phyloP scores from a whole-genome alignment of 2,888 invertebrate genomes.

The Ormyrus nitidulus region DNA sequence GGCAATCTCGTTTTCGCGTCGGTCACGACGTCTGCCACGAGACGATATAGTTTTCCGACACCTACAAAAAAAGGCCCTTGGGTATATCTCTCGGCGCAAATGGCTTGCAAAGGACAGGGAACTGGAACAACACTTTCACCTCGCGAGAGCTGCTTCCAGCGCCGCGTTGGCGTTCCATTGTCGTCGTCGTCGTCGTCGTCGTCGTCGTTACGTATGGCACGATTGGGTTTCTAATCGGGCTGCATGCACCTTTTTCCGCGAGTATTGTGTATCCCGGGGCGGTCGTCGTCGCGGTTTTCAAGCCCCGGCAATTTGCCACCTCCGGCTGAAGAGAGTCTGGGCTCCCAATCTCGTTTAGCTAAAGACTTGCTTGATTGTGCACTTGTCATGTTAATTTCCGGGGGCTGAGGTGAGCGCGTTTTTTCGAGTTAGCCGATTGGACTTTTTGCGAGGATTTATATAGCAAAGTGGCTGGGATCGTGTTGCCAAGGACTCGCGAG shows the following conservation, averaged over 20 bases:
- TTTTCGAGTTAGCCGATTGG: neutral
- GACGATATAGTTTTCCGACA: conserved; percentile 41
- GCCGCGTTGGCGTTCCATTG: too few species aligned
- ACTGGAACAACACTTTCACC: conserved; percentile 45
- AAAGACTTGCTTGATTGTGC: conserved; percentile 46
- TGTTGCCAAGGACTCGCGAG: too few species aligned
- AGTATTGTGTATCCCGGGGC: neutral
- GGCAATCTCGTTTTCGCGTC: conserved; percentile 21
- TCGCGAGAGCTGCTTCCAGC: neutral
- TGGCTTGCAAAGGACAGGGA: conserved; percentile 10
- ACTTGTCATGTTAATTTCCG: conserved; percentile 55
- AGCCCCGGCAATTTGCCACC: conserved; percentile 19
- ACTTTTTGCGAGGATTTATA: too few species aligned
- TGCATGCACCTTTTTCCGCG: neutral
- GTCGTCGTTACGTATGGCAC: conserved; percentile 23
- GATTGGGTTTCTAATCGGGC: conserved; percentile 34
- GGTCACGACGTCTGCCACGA: conserved; percentile 20
- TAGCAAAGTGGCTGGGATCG: too few species aligned
- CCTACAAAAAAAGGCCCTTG: conserved; percentile 14
- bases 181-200: neutral
- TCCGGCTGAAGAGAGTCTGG: neutral
- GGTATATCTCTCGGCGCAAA: conserved; percentile 16
- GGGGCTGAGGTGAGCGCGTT: neutral
- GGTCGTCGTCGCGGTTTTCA: conserved; percentile 10
- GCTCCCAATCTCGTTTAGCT: conserved; percentile 45